Base-by-base conservation (phyloP, 2,797 vertebrate genomes). In the Gambelia wislizenii region DNA sequence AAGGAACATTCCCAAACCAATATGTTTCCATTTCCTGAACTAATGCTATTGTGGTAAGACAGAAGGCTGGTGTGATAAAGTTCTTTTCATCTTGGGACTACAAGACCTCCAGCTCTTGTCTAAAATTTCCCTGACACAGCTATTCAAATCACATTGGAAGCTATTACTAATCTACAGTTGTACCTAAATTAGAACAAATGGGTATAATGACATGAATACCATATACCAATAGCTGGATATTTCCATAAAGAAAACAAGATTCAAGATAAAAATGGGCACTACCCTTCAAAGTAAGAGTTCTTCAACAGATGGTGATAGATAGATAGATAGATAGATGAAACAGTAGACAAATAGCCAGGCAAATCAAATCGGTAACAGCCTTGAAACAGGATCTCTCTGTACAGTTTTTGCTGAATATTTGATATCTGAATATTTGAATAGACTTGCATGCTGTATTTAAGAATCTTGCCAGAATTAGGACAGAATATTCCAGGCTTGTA, bases 331-430 rank as follows among this genome's bases (percentile, higher is more conserved):
- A 59, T 20, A 30, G 9, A 64, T 64, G n/a, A n/a, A n/a, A 64
- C 9, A 30, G 27, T 67, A 67, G 18, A 67, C 8, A 10, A 30
- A 67, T n/a, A 36, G 20, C 64, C 64, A 49, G n/a, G 10, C 14
- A 78, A 0, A 81, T 0, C 52, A 44, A 90, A 83, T 6, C 4
- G 49, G 27, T 64, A 64, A 25, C 7, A 8, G 27, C 7, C 64
- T 67, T 67, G 64, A 67, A 78, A 52, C 27, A 85, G 30, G 8
- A 1, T 44, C 44, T 88, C 1, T 27, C 2, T 33, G 42, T 70
- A 0, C 0, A 44, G 87, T 27, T 7, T 87, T 70, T n/a, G 3
- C 22, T 18, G 85, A 8, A 70, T 44, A n/a, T n/a, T n/a, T n/a
- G n/a, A n/a, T n/a, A n/a, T n/a, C n/a, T n/a, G 74, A 49, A 90